Conservation (phyloP, 92 coral and sea anemone species). For the Virgularia gustaviana region DNA sequence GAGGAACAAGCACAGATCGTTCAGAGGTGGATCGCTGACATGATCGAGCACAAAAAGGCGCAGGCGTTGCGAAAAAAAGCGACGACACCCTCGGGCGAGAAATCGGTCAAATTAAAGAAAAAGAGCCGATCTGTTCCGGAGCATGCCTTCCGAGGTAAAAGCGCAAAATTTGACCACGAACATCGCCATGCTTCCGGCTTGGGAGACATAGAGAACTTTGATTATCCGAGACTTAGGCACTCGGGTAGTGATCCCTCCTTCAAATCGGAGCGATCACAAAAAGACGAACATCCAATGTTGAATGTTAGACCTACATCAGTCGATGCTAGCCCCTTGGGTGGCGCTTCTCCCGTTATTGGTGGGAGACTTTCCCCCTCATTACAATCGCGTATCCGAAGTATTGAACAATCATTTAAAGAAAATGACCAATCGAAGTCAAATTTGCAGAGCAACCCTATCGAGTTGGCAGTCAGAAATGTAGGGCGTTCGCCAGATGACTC, state of each 20-base stretch:
- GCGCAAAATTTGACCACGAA: background rate
- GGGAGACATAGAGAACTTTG: background rate
- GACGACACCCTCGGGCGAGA: background rate
- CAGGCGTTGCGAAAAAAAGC: conserved; percentile 9
- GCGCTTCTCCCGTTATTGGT: background rate
- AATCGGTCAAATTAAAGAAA: conserved; percentile 17
- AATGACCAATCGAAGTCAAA: conserved; percentile 4
- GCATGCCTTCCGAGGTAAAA: conserved; percentile 18
- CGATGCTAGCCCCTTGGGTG: background rate
- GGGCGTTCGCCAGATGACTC: conserved; percentile 1
- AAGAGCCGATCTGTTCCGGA: conserved; percentile 38
- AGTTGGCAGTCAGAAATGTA: background rate
- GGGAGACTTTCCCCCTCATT: background rate
- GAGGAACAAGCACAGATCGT: conserved; percentile 39
- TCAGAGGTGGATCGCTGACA: conserved; percentile 31
- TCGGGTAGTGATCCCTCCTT: conserved; percentile 31
- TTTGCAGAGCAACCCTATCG: background rate
- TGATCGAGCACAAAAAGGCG: conserved; percentile 28
- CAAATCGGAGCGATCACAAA: background rate
- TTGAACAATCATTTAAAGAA: conserved; percentile 31
- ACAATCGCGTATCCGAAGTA: conserved; percentile 31
- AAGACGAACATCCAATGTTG: background rate
- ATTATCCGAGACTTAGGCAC: conserved; percentile 13
- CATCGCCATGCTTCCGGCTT: conserved; percentile 11
- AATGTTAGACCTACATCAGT: background rate